Base-by-base conservation (phyloP, 1,140 invertebrate genomes). In the Orchestia grillus region DNA sequence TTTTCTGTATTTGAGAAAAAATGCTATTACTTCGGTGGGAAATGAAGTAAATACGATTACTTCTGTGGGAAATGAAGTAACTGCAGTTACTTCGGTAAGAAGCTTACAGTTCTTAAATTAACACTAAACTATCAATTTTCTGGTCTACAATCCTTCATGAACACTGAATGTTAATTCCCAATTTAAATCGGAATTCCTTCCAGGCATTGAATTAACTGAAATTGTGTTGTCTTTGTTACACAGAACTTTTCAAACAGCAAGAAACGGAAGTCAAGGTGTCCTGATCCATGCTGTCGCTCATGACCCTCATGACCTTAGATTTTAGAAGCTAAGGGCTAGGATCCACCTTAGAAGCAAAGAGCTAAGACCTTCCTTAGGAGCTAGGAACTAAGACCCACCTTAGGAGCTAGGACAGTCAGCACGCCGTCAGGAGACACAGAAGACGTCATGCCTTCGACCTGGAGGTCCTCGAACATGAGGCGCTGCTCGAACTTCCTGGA, bases 351-450 rank as follows among this genome's bases (percentile, higher is more conserved):
- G 96, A 96, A 41, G 96, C 96, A 41, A 62, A 96, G 92, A 96
- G 3, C 15, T 36, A 77, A 36, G 19, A 57, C 96, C 95, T 92
- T 96, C 96, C 96, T 95, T 96, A 0, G 96, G 96, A 41, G 96
- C 96, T 42, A 62, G 96, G 92, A 36, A 23, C 15, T 36, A 77
- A 36, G 19, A 57, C 96, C 95, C 95, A 96, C 96, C 96, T 95
- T 96, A 0, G 96, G 96, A 41, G 96, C 96, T 42, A 62, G 96
- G 92, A 96, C 92, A 11, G 96, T 96, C 19, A 96, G 96, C 62
- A 96, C 96, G 36, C 96, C 96, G 94, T 96, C 96, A 41, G 96
- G 62, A 88, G 96, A 96, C 91, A 96, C 95, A 53, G 96, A 96
- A 92, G 96, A 96, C 57, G 96, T 95, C 40, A 96, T 43, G 44